Evolutionary conservation across 2,888 invertebrate genomes (phyloP), one percentile per base, ranked within the genome.

Genomic region (Meghimatium bilineatum): DNA sequence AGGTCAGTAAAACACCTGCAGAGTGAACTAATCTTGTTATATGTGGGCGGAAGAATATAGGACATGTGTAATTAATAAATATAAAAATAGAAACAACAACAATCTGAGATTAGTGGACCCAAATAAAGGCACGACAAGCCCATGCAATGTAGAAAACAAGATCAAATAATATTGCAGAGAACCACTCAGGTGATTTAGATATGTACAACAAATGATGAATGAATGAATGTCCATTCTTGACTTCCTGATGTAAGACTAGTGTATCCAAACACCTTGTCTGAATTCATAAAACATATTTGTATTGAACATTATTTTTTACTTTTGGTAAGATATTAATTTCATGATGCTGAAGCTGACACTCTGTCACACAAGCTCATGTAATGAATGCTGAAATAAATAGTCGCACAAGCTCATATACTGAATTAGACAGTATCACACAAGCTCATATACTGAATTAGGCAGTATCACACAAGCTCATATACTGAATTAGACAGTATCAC

Each of bases 71-170:
- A 79, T 79, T 67, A 12, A 79, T 69, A 79, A 52, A 69, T 79
- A 79, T 79, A 79, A 52, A 79, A 69, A 69, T 66, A 67, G 49
- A 49, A 79, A 78, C 36, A 72, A 80, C 80, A 80, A 74, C 80
- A 82, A 74, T 82, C 75, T 75, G 75, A 77, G 82, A 82, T 82
- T 82, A 82, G 82, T 82, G 82, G 82, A 82, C 82, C 82, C 82
- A 76, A 77, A 82, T 1, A 60, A 82, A 82, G 82, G 82, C 82
- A 82, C 77, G 77, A 52, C 82, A 82, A 82, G 76, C 82, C 82
- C 82, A 82, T 82, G 82, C 82, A 82, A 69, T 36, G 82, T 82
- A 71, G 77, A 76, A 82, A 82, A 66, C n/a, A 80, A 56, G 38
- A 36, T 26, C 3, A 71, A 80, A 29, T 80, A 80, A 80, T 67